Evolutionary conservation across 2,888 invertebrate species (phyloP).

Genomic region (Pomacea canaliculata): DNA sequence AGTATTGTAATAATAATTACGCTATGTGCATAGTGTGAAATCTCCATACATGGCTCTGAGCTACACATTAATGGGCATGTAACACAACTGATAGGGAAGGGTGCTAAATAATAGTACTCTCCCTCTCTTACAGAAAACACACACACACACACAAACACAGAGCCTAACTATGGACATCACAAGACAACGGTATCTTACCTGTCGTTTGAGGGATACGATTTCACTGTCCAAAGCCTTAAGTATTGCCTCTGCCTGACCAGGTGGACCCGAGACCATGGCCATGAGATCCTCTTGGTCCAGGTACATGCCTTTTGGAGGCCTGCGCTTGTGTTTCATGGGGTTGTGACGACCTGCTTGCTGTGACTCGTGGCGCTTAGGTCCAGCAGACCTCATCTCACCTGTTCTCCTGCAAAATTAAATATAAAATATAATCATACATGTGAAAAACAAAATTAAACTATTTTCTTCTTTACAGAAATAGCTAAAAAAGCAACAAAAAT

Average conservation of each 20-base stretch:
- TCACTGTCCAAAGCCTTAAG: slow-evolving; percentile 93
- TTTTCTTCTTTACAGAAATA: background rate
- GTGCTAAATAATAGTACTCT: too few species aligned
- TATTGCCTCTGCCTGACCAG: slow-evolving; percentile 83
- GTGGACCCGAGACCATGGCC: slow-evolving; percentile 85
- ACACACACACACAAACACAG: too few species aligned
- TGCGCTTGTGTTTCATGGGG: slow-evolving; percentile 74
- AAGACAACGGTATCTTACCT: slow-evolving; percentile 76
- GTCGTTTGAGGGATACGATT: slow-evolving; percentile 92
- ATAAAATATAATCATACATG: background rate
- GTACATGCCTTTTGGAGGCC: slow-evolving; percentile 96
- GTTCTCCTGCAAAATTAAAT: slow-evolving; percentile 46
- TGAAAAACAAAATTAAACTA: background rate
- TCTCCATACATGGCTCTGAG: too few species aligned
- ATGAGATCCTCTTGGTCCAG: slow-evolving; percentile 97
- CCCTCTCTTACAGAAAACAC: too few species aligned
- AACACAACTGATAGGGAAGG: too few species aligned
- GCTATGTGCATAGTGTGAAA: too few species aligned
- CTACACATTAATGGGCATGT: too few species aligned
- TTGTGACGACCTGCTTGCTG: slow-evolving; percentile 53
- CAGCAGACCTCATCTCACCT: slow-evolving; percentile 58
- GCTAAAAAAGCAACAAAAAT: too few species aligned
- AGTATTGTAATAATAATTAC: too few species aligned
- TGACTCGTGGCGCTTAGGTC: slow-evolving; percentile 59
- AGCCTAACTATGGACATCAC: too few species aligned